These are phyloP conservation scores for Spodoptera littoralis DNA, from an alignment of 2,888 invertebrate species.

Conservation along the genomic window DNA sequence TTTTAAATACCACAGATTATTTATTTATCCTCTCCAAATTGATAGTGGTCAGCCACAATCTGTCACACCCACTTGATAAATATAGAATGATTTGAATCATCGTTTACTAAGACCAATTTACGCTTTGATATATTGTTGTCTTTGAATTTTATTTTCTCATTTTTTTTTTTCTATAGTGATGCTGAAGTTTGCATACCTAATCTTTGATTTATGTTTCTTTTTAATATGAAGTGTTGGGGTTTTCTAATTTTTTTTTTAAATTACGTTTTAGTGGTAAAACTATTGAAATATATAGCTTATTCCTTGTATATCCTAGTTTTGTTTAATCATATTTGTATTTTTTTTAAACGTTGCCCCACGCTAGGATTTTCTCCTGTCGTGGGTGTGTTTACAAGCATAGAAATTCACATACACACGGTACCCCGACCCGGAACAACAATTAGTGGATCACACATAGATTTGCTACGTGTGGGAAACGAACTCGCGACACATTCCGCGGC, in stretches of 20 bases:
- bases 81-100: conserved; percentile 21
- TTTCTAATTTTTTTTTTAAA: not conserved
- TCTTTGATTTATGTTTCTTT: conserved; percentile 18
- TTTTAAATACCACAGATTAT: not conserved
- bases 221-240: conserved; percentile 3
- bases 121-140: conserved; percentile 23
- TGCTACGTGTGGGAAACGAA: no score
- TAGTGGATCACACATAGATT: no score
- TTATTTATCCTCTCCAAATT: not conserved
- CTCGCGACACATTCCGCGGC: no score
- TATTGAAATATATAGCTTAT: not conserved
- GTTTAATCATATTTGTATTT: no score
- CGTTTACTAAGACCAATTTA: conserved; percentile 18
- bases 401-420: no score
- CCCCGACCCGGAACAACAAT: no score
- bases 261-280: not conserved
- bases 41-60: no score
- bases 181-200: conserved; percentile 5
- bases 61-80: conserved; percentile 7
- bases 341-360: no score
- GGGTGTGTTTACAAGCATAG: no score
- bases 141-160: conserved; percentile 8
- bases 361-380: no score
- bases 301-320: no score
- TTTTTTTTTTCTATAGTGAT: conserved; percentile 5